A percentile compares a stretch with the other conserved stretches of the same genome.
Evolutionary conservation across 1,140 invertebrate genomes (phyloP).

Genomic region (Bicyclus anynana): DNA sequence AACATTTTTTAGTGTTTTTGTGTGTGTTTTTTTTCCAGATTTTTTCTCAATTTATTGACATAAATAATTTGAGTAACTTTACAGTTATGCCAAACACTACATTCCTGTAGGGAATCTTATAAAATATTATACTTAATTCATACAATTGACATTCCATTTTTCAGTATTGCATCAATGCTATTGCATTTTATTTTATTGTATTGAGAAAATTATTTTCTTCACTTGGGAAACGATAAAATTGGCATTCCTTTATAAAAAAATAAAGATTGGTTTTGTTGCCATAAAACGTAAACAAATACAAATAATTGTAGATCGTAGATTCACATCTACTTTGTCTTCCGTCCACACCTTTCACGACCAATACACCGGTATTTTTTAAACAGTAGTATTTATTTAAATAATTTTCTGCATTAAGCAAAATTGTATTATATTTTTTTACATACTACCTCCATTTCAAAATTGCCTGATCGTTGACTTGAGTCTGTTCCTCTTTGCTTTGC

Average conservation of each 20-base stretch:
- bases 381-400: not conserved
- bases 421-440: too few relatives aligned
- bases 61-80: not conserved
- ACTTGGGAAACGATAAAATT: not conserved
- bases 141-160: slow-evolving; percentile 42
- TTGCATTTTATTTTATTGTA: slow-evolving; percentile 13
- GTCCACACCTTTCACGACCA: slow-evolving; percentile 22
- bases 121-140: slow-evolving; percentile 4
- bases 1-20: too few relatives aligned
- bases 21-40: slow-evolving; percentile 4
- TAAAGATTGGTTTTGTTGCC: too few relatives aligned
- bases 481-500: too few relatives aligned
- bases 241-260: not conserved
- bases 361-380: not conserved
- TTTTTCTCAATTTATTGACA: slow-evolving; percentile 4
- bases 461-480: too few relatives aligned
- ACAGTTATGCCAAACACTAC: slow-evolving; percentile 8
- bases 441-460: too few relatives aligned
- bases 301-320: not conserved
- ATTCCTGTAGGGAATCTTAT: slow-evolving; percentile 18
- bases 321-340: slow-evolving; percentile 15
- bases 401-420: too few relatives aligned
- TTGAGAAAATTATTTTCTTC: not conserved
- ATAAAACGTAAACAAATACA: not conserved
- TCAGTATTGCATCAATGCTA: slow-evolving; percentile 38